Percentiles rank a stretch among this genome's conserved stretches.
These are phyloP conservation scores for Buceros bicornis DNA, from an alignment of 2,797 vertebrate species.

Conservation along the genomic window DNA sequence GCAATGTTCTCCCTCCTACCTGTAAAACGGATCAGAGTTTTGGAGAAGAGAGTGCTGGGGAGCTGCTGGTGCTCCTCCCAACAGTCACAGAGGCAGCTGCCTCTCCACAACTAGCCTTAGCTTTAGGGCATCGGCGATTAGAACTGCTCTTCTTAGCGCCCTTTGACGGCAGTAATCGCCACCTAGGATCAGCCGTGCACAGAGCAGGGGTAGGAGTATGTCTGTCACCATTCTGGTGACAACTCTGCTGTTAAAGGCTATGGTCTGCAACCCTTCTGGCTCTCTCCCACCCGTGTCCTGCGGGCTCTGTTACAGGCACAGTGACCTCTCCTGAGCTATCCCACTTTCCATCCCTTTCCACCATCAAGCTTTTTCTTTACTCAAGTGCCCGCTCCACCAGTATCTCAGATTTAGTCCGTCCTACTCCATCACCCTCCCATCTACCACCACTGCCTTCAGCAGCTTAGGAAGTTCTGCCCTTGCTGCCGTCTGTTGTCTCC, in stretches of 20 bases:
- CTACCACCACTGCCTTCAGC: background rate
- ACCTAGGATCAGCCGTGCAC: background rate
- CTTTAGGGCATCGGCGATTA: background rate
- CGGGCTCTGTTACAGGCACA: background rate
- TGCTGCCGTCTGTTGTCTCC: background rate
- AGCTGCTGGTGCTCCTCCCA: background rate
- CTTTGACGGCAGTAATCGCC: background rate
- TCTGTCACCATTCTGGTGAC: background rate
- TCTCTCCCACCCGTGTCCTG: background rate
- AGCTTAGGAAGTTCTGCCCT: background rate
- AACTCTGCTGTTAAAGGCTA: background rate
- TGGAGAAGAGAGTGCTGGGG: background rate
- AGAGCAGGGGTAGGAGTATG: background rate
- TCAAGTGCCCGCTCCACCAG: background rate
- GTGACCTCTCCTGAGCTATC: background rate
- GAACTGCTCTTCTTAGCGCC: background rate
- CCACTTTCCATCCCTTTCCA: background rate
- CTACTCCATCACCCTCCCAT: background rate
- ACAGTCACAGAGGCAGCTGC: background rate
- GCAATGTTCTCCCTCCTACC: background rate
- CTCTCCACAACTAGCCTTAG: background rate
- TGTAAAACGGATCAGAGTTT: background rate
- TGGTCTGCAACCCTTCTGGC: background rate
- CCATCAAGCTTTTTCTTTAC: background rate
- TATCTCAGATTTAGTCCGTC: background rate